Evolutionary conservation across 2,888 invertebrate genomes (phyloP).

Genomic region (Hoplodrina blanda): DNA sequence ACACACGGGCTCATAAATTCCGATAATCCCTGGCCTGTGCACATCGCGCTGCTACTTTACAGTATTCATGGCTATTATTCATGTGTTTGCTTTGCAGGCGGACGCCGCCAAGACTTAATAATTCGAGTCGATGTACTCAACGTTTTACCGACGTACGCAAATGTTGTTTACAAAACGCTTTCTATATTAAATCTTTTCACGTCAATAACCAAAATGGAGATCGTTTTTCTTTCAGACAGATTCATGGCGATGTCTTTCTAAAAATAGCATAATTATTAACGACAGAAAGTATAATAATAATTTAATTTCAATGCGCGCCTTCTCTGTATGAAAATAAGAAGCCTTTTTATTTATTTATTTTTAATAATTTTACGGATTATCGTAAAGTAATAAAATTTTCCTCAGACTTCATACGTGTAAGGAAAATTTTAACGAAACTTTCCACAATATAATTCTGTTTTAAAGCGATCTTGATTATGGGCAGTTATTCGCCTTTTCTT

Average conservation of each 20-base stretch:
- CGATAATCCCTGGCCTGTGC: slow-evolving; percentile 84
- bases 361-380: slow-evolving; percentile 11
- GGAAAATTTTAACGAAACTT: background rate
- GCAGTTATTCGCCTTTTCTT: background rate
- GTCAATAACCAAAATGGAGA: slow-evolving; percentile 24
- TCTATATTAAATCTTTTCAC: slow-evolving; percentile 37
- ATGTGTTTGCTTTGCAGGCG: slow-evolving; percentile 83
- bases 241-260: slow-evolving; percentile 1
- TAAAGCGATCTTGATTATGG: slow-evolving; percentile 4
- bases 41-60: slow-evolving; percentile 78
- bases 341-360: too few relatives aligned
- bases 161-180: slow-evolving; percentile 44
- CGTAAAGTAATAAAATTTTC: slow-evolving; percentile 6
- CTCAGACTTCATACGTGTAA: background rate
- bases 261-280: slow-evolving; percentile 22
- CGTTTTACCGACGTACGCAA: slow-evolving; percentile 62
- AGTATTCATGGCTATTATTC: slow-evolving; percentile 84
- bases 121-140: slow-evolving; percentile 78
- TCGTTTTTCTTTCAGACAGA: slow-evolving; percentile 20
- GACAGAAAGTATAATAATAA: background rate
- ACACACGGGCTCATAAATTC: slow-evolving; percentile 87
- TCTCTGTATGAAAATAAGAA: too few relatives aligned
- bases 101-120: slow-evolving; percentile 83
- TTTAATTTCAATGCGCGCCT: too few relatives aligned
- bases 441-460: background rate